Evolutionary conservation across 2,113 vertebrate genomes (phyloP), one percentile per base, ranked within the genome.

Genomic region (Podiceps cristatus): DNA sequence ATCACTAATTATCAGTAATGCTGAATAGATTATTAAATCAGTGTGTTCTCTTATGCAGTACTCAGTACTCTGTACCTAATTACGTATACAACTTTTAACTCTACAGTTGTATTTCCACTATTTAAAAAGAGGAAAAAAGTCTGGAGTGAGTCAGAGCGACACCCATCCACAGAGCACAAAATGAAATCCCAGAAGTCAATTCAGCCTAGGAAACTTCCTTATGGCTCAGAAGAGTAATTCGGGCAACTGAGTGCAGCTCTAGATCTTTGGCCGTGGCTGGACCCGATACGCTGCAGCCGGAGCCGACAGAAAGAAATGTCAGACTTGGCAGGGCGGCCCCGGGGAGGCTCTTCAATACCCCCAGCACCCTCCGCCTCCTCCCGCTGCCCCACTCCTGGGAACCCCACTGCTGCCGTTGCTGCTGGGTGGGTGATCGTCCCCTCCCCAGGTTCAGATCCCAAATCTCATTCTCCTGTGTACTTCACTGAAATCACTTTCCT

Each of bases 381-480:
- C 50, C 8, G 28, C 56, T 3, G 13, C 35, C 28, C 31, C 28
- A 2, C 27, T 10, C 13, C 27, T 5, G 11, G 58, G 17, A 50
- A 10, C 14, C 27, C 22, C 7, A 2, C 49, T 42, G 52, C 63
- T 28, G 8, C 0, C 1, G 11, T 5, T 13, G 33, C 64, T 24
- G 24, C 27, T 9, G 23, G 23, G 16, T 23, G 53, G 24, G 35
- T 4, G 49, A 40, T 5, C 55, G 4, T 6, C 85, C 23, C 45
- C 25, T 31, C 40, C 86, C 35, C 29, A 18, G 13, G 13, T 62
- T 68, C 62, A 19, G 15, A 42, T 25, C 40, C 62, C 72, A 42
- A 16, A 40, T 5, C 44, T 17, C 44, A 15, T 17, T 28, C 50
- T 28, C 20, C 2, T 1, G 5, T 2, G 6, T 3, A 20, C 40